Conservation (phyloP, 1,140 invertebrate genomes). For the Panagrolaimus sp. region DNA sequence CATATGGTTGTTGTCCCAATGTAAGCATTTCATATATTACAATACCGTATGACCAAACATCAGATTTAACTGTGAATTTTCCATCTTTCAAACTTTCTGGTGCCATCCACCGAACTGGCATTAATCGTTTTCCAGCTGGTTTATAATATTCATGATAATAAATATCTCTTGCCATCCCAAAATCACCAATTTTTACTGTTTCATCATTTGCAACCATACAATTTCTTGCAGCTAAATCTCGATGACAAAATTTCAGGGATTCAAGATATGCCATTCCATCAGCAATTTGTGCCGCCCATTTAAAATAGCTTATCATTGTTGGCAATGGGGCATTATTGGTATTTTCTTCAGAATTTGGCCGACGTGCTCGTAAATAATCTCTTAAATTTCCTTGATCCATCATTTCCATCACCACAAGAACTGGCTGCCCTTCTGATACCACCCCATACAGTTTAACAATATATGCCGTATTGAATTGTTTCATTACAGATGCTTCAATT, state of each 20-base stretch:
- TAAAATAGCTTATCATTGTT: slow-evolving; percentile 56
- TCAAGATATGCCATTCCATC: slow-evolving; percentile 96
- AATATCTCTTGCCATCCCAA: slow-evolving; percentile 77
- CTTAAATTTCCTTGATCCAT: slow-evolving; percentile 93
- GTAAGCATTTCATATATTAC: slow-evolving; percentile 98
- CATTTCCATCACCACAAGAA: slow-evolving; percentile 90
- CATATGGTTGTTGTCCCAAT: slow-evolving; percentile 88
- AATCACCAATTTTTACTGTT: slow-evolving; percentile 57
- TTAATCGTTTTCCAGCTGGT: slow-evolving; percentile 72
- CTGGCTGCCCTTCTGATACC: slow-evolving; percentile 80
- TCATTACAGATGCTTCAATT: slow-evolving; percentile 71
- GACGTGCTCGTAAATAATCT: slow-evolving; percentile 68
- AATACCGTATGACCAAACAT: slow-evolving; percentile 71
- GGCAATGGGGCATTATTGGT: slow-evolving; percentile 42
- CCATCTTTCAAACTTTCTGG: slow-evolving; percentile 93
- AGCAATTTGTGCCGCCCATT: slow-evolving; percentile 90
- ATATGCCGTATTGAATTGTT: slow-evolving; percentile 73
- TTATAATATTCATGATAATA: slow-evolving; percentile 95
- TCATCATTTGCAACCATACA: slow-evolving; percentile 77
- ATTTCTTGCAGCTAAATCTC: slow-evolving; percentile 92
- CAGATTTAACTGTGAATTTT: slow-evolving; percentile 80
- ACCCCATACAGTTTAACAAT: slow-evolving; percentile 88
- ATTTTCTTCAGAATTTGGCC: slow-evolving; percentile 57
- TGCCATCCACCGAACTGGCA: slow-evolving; percentile 84
- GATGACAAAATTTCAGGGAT: slow-evolving; percentile 88